Percentiles rank a stretch among this genome's conserved stretches.
Evolutionary conservation across 2,113 vertebrate species (phyloP).

Genomic region (Paracanthobrama guichenoti): DNA sequence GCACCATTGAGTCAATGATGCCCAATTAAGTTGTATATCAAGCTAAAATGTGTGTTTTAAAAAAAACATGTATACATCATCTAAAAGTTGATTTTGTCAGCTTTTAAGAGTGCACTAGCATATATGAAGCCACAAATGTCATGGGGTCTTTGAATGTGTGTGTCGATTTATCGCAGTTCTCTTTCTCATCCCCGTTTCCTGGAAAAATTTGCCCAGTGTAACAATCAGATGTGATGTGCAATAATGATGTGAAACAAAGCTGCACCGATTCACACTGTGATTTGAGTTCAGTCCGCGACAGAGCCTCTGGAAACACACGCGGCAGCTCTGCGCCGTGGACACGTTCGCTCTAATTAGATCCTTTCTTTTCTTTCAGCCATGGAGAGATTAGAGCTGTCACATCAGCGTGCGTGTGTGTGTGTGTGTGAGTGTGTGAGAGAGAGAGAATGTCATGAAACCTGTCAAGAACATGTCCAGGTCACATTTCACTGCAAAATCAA

Average conservation of each 20-base stretch:
- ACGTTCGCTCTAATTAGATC: background rate
- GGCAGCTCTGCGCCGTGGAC: no score
- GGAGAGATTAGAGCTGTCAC: slow-evolving; percentile 53
- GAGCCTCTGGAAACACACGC: background rate
- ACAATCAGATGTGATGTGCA: slow-evolving; percentile 67
- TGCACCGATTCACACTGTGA: slow-evolving; percentile 76
- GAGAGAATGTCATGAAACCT: background rate
- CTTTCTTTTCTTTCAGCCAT: slow-evolving; percentile 43
- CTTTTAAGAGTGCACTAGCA: background rate
- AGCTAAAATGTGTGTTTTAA: slow-evolving; percentile 1
- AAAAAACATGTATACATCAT: background rate
- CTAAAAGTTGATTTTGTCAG: background rate
- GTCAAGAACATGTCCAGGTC: background rate
- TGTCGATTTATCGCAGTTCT: slow-evolving; percentile 2
- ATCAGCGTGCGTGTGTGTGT: slow-evolving; percentile 52
- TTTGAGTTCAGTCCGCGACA: slow-evolving; percentile 58
- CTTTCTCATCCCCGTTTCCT: slow-evolving; percentile 39
- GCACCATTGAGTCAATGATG: background rate
- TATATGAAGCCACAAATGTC: background rate
- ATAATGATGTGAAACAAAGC: slow-evolving; percentile 65
- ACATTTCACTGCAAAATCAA: background rate
- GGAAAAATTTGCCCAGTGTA: slow-evolving; percentile 59
- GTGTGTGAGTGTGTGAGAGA: slow-evolving; percentile 42
- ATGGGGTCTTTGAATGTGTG: slow-evolving; percentile 12
- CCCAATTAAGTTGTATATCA: background rate